A percentile compares a stretch with the other conserved stretches of the same genome.
These are phyloP conservation scores for Epizoanthus illoricatus DNA, from an alignment of 92 coral and sea anemone species.

Conservation along the genomic window DNA sequence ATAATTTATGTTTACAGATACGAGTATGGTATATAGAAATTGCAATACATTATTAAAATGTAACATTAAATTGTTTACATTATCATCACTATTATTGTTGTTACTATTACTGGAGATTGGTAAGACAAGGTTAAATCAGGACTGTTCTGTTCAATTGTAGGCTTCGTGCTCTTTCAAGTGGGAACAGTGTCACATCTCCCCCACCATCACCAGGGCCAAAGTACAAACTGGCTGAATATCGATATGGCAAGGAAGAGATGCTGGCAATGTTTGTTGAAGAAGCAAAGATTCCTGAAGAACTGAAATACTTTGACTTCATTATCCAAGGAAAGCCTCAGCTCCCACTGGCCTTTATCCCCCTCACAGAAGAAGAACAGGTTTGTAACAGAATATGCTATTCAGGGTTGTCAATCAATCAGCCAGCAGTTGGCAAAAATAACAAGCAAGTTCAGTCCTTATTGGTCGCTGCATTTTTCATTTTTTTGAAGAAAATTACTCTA, in stretches of 20 bases:
- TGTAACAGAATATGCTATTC: not conserved
- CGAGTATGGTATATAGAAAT: no score
- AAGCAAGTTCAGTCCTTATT: no score
- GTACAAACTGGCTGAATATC: conserved; percentile 91
- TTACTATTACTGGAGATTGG: no score
- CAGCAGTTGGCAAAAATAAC: not conserved
- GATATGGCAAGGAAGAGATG: conserved; percentile 99
- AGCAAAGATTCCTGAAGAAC: conserved; percentile 64
- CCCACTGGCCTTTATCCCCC: conserved; percentile 83
- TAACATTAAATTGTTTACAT: no score
- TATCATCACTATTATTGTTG: no score
- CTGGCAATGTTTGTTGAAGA: conserved; percentile 87
- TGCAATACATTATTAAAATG: no score
- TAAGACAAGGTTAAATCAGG: no score
- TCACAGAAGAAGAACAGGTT: conserved; percentile 98
- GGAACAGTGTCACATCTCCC: conserved; percentile 95
- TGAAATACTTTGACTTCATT: conserved; percentile 75
- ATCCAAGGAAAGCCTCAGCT: conserved; percentile 60
- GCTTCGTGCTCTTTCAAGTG: conserved; percentile 98
- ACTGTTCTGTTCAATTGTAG: conserved; percentile 29
- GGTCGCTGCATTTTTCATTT: not conserved
- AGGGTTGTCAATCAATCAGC: not conserved
- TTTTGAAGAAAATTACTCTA: not conserved
- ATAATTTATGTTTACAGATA: no score
- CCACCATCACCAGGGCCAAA: conserved; percentile 98